Evolutionary conservation across 1,140 invertebrate species (phyloP), one percentile per base, ranked within the genome.

Genomic region (Panagrolaimus sp.): DNA sequence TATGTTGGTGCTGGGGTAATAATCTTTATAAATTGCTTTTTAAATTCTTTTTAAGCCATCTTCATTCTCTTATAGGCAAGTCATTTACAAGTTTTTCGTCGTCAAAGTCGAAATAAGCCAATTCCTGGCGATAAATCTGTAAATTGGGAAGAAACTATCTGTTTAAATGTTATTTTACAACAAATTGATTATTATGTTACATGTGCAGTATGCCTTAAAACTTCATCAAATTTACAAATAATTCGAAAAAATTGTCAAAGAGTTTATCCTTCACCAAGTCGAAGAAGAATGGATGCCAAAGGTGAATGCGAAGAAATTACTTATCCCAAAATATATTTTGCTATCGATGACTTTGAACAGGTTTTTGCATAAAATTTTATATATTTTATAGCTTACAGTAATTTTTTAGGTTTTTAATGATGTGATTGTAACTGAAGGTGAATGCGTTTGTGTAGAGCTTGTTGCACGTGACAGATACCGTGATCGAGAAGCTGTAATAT

Each of bases 131-230:
- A 97, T 86, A 90, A 90, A 26, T 91, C 93, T 80, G 91, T 97
- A 77, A 94, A 97, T 86, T 98, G 95, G 95, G 93, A 98, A 86
- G 95, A 98, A 87, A 98, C 95, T 62, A 93, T 98, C 70, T 98
- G 97, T 86, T 87, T 98, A 62, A 98, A 99, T 87, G 87, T 98
- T 76, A 93, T 98, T 73, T 90, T 98, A 80, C 95, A 98, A 86
- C 93, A 97, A 86, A 87, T 98, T 86, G 92, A 97, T 84, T 99
- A 97, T 84, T 94, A 90, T 55, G 87, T 98, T 52, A 98, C 95
- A 12, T 87, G 96, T 85, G 95, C 94, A 70, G 93, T 98, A 78
- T 98, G 95, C 86, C 96, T 93, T 55, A 89, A 94, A 84, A 98
- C 94, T 67, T 94, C 92, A 81, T 91, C 93, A 62, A 92, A 98